Evolutionary conservation across 2,113 vertebrate species (phyloP), one percentile per base, ranked within the genome.

Genomic region (Phainopepla nitens): DNA sequence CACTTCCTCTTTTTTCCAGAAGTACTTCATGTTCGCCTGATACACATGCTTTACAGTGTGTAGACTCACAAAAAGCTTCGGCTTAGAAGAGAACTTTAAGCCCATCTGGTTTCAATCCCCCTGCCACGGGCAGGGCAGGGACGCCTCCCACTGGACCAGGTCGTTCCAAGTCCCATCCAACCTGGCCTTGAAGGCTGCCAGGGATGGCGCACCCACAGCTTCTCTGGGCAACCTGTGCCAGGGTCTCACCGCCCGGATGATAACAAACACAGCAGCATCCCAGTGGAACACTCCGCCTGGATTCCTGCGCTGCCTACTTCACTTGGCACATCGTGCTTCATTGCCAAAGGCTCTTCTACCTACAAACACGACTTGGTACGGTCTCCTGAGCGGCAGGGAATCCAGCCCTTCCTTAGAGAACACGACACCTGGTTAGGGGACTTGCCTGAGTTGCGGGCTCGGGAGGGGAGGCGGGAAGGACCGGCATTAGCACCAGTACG

Each of bases 241-340:
- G 41, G 0, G 11, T 0, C 42, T 62, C 53, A 41, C 4, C 15
- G 20, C 25, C 18, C 3, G 15, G 19, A 13, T 0, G 9, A 36
- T 2, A 27, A 86, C 64, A 68, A 45, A 19, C 1, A 41, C 3
- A 33, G 41, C 28, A 65, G 17, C 36, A 58, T 29, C 31, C 39
- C 6, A 20, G 7, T 1, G 36, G 25, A n/a, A 19, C 33, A 5
- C 13, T 75, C 19, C 6, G 24, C 1, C 33, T 21, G n/a, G n/a
- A 24, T 45, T 36, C 36, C 58, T 11, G 15, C 1, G 11, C 25
- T 18, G 8, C 12, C 50, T 15, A 27, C 70, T 66, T 50, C 44
- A 27, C 45, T 15, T 2, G 44, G 44, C 24, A 50, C 18, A 39
- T 0, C 3, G 35, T 20, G 39, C 39, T 78, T 73, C 49, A n/a